phyloP scores from a whole-genome alignment of 2,113 vertebrate species.

The Piprites chloris region DNA sequence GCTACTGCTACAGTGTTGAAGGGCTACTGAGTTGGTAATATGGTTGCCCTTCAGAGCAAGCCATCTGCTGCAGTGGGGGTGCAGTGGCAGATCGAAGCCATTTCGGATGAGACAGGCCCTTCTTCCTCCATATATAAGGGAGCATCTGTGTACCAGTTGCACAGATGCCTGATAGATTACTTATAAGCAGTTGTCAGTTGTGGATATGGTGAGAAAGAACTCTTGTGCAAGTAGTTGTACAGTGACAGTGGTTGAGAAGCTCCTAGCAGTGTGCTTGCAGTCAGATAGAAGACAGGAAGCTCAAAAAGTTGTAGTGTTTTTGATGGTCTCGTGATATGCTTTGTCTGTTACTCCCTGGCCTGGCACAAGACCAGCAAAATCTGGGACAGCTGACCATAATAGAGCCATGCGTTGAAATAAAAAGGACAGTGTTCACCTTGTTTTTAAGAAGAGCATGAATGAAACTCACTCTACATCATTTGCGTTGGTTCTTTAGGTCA shows the following conservation, averaged over 20 bases:
- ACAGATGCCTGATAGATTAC: not conserved
- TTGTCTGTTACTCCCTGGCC: not conserved
- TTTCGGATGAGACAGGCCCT: not conserved
- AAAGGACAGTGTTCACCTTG: not conserved
- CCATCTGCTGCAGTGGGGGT: not conserved
- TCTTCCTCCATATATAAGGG: not conserved
- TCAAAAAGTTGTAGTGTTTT: not conserved
- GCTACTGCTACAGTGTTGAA: not conserved
- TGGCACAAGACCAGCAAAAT: not conserved
- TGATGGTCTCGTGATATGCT: not conserved
- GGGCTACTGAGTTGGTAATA: not conserved
- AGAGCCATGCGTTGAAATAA: not conserved
- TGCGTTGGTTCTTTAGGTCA: not conserved
- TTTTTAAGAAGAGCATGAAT: not conserved
- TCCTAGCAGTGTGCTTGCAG: not conserved
- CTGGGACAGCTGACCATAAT: not conserved
- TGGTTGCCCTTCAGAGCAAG: not conserved
- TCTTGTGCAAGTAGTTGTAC: not conserved
- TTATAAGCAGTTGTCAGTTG: not conserved
- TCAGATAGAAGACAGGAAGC: not conserved
- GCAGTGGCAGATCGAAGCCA: not conserved
- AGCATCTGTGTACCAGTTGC: not conserved
- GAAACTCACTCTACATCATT: not conserved
- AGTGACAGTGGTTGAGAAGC: not conserved
- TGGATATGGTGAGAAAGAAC: not conserved